phyloP scores from a whole-genome alignment of 2,113 vertebrate species.

The Cochlearius cochlearius region DNA sequence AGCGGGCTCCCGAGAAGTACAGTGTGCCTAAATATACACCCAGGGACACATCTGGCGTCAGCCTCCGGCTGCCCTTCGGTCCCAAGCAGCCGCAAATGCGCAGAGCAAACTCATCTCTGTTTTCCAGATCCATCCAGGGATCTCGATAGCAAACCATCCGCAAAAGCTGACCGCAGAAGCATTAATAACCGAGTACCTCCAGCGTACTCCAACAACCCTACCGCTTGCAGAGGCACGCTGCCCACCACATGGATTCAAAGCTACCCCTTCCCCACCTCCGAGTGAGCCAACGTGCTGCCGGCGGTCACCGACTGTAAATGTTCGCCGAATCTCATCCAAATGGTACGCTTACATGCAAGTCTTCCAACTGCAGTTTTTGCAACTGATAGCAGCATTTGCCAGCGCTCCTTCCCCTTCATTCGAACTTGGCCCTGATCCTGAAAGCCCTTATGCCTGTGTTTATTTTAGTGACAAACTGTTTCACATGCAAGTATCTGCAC shows the following conservation, averaged over 20 bases:
- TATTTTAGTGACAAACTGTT: conserved; percentile 49
- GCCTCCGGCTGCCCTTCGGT: not conserved
- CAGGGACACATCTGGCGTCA: not conserved
- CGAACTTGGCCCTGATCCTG: conserved; percentile 26
- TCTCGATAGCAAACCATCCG: not conserved
- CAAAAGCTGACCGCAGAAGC: not conserved
- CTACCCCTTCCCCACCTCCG: not conserved
- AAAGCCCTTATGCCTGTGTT: conserved; percentile 5
- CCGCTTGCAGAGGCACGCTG: conserved; percentile 17
- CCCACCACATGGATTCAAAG: not conserved
- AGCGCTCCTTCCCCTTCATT: not conserved
- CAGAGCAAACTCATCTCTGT: not conserved
- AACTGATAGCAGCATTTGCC: not conserved
- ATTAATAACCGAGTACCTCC: not conserved
- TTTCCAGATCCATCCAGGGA: not conserved
- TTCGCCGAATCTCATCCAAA: not conserved
- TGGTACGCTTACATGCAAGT: not conserved
- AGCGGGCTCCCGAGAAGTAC: not conserved
- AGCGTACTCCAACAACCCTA: not conserved
- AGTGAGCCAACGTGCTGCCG: not conserved
- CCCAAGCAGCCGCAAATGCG: not conserved
- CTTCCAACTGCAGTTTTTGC: not conserved
- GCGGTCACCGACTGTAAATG: not conserved
- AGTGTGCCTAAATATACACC: not conserved
- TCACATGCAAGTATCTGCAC: conserved; percentile 21